Evolutionary conservation across 2,113 vertebrate species (phyloP).

Genomic region (Leucopsar rothschildi): DNA sequence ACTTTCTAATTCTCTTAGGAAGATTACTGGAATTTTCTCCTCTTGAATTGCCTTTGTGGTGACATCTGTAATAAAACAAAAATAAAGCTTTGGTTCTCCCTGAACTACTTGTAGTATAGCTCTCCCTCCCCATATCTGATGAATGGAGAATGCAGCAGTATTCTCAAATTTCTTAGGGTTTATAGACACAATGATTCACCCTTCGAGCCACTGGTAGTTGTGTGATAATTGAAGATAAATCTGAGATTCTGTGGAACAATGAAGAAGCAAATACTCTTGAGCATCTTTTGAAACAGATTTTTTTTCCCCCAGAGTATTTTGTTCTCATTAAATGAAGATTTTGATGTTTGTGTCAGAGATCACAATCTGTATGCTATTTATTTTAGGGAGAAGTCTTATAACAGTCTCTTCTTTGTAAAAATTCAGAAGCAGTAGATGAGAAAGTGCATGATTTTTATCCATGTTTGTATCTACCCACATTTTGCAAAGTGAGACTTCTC

Average conservation of each 20-base stretch:
- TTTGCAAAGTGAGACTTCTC: neutral
- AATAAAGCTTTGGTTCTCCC: neutral
- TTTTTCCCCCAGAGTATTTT: neutral
- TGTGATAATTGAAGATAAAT: constrained; percentile 50
- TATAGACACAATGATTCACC: constrained; percentile 22
- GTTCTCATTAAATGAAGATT: neutral
- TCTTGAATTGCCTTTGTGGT: neutral
- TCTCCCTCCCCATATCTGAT: neutral
- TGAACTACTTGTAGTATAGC: neutral
- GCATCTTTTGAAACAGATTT: neutral
- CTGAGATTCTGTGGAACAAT: neutral
- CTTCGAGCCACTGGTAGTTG: neutral
- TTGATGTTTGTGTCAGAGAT: neutral
- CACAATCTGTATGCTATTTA: neutral
- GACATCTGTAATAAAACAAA: neutral
- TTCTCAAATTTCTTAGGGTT: neutral
- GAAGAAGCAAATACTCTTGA: neutral
- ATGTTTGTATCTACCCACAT: neutral
- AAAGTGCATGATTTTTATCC: neutral
- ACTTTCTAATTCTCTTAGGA: neutral
- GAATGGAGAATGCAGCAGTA: neutral
- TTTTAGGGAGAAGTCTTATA: neutral
- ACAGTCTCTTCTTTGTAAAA: neutral
- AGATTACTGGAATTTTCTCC: neutral
- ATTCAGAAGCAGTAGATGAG: neutral